Base-by-base conservation (phyloP, 2,888 invertebrate genomes). In the Ophioninae sp. region DNA sequence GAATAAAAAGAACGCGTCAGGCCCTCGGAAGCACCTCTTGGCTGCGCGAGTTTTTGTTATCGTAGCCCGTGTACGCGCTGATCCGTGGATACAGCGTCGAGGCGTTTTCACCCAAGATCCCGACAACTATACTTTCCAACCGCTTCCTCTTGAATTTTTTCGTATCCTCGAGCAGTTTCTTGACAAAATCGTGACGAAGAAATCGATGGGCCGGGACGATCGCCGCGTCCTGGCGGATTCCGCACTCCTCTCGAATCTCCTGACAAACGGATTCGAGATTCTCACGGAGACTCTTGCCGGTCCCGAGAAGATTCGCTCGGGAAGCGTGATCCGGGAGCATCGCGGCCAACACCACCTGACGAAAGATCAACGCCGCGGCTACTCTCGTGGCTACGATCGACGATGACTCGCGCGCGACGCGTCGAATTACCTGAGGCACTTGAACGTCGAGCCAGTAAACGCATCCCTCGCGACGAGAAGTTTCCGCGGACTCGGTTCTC, bases 121-220 rank as follows among this genome's bases (percentile, higher is more conserved):
- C 64, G 7, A 75, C 70, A 2, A 86, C 30, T 8, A 84, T 64
- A 8, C 69, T 74, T 0, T 70, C 79, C 72, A 88, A 73, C 37
- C 85, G 76, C 75, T 86, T 89, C 0, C 39, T 68, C 7, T 86
- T 87, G 39, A 91, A 91, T 78, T 87, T 89, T 10, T 23, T 81
- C 2, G 87, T 86, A 13, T 79, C 69, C 6, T 62, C 37, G 0
- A 91, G 70, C 21, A 91, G 76, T 59, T 82, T 79, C 5, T 23
- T 62, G 3, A 90, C 83, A 10, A 89, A 89, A 6, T 68, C 41
- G 70, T 90, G 90, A 73, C 88, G 86, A n/a, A 90, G n/a, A 5
- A 91, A 79, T 21, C 89, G 89, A 82, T 91, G 90, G 17, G 87
- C 85, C 68, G 90, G 81, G 56, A 85, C 88, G 2, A 82, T 59